These are phyloP conservation scores for Cheilinus undulatus DNA, from an alignment of 2,113 vertebrate species.

Conservation along the genomic window DNA sequence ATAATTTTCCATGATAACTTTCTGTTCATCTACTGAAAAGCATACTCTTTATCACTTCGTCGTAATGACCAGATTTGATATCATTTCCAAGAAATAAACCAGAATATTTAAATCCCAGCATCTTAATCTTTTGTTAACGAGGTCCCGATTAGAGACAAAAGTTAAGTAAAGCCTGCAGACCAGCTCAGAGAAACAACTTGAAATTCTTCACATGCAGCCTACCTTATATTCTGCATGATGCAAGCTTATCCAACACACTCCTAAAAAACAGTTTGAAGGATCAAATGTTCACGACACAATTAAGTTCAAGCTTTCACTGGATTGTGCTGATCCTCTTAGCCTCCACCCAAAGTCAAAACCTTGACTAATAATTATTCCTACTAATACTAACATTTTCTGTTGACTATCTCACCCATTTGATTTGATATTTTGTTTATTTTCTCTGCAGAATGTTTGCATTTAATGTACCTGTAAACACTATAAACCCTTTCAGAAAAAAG, in stretches of 20 bases:
- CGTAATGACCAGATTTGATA: slow-evolving; percentile 4
- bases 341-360: not conserved
- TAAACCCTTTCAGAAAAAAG: not conserved
- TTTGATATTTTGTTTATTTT: not conserved
- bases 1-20: slow-evolving; percentile 17
- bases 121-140: not conserved
- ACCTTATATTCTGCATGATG: not conserved
- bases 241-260: not conserved
- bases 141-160: not conserved
- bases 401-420: not conserved
- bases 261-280: not conserved
- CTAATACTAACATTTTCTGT: not conserved
- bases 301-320: not conserved
- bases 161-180: slow-evolving; percentile 1
- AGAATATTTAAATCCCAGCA: not conserved
- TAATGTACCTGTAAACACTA: not conserved
- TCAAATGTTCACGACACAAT: not conserved
- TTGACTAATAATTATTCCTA: not conserved
- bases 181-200: slow-evolving; percentile 4
- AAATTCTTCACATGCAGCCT: not conserved
- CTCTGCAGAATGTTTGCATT: not conserved
- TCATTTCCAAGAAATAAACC: not conserved
- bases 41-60: not conserved
- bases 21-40: slow-evolving; percentile 22
- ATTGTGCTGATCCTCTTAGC: not conserved